Evolutionary conservation across 1,140 invertebrate species (phyloP).

Genomic region (Bombus huntii): DNA sequence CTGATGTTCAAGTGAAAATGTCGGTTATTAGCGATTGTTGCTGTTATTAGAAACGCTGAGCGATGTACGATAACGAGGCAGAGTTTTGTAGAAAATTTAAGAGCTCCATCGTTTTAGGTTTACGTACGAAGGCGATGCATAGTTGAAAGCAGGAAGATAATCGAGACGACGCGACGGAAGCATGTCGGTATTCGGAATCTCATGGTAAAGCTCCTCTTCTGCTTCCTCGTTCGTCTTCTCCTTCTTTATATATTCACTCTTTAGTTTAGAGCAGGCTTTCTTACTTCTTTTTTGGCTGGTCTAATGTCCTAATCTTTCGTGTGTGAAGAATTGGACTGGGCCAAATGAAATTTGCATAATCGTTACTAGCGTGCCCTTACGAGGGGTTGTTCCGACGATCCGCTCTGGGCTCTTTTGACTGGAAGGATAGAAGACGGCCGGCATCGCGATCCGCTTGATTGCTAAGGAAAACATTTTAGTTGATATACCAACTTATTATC

Average conservation of each 20-base stretch:
- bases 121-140: constrained; percentile 56
- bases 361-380: constrained; percentile 68
- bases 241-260: constrained; percentile 47
- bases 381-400: constrained; percentile 54
- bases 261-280: constrained; percentile 47
- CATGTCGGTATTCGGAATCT: constrained; percentile 38
- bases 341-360: constrained; percentile 75
- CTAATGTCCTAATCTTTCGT: constrained; percentile 74
- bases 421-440: constrained; percentile 38
- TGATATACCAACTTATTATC: background rate
- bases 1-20: background rate
- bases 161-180: constrained; percentile 53
- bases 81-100: constrained; percentile 56
- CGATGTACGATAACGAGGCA: constrained; percentile 22
- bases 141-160: constrained; percentile 55
- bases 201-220: constrained; percentile 36
- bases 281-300: constrained; percentile 20
- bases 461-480: constrained; percentile 51
- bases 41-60: background rate
- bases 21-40: constrained; percentile 13
- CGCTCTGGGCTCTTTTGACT: constrained; percentile 49
- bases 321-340: constrained; percentile 71
- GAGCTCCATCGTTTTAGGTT: constrained; percentile 54
- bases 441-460: constrained; percentile 55
- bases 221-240: constrained; percentile 18